Evolutionary conservation across 2,888 invertebrate genomes (phyloP).

Genomic region (Leptopilina syphax): DNA sequence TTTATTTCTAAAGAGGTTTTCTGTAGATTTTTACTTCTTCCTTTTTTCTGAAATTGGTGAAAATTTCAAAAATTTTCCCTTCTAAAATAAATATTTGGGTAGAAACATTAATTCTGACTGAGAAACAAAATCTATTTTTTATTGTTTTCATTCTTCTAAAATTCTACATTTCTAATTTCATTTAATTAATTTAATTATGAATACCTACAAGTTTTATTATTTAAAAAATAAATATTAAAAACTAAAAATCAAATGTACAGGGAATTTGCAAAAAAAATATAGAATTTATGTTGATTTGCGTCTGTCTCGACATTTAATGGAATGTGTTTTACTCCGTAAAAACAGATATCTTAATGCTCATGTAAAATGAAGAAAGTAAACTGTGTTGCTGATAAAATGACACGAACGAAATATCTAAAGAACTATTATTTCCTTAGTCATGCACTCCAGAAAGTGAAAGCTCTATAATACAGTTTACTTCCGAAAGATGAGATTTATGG

Average conservation of each 20-base stretch:
- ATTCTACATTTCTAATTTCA: too few relatives aligned
- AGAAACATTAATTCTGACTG: too few relatives aligned
- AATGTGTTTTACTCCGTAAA: background rate
- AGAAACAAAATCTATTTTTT: too few relatives aligned
- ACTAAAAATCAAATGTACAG: too few relatives aligned
- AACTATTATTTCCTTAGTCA: slow-evolving; percentile 5
- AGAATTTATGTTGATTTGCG: background rate
- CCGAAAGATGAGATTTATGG: slow-evolving; percentile 53
- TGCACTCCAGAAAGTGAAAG: slow-evolving; percentile 34
- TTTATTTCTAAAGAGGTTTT: background rate
- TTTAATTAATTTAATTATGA: too few relatives aligned
- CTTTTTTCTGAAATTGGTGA: background rate
- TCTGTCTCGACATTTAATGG: background rate
- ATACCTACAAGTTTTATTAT: too few relatives aligned
- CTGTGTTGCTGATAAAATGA: background rate
- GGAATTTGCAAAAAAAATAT: too few relatives aligned
- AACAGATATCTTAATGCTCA: slow-evolving; percentile 1
- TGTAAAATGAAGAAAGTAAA: background rate
- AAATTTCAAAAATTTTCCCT: background rate
- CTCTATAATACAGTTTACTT: slow-evolving; percentile 48
- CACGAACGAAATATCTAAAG: background rate
- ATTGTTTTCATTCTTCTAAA: too few relatives aligned
- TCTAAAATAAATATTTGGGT: too few relatives aligned
- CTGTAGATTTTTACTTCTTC: background rate
- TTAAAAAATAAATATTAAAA: too few relatives aligned